Evolutionary conservation across 92 coral and sea anemone genomes (phyloP).

Genomic region (Bergia puertoricense): DNA sequence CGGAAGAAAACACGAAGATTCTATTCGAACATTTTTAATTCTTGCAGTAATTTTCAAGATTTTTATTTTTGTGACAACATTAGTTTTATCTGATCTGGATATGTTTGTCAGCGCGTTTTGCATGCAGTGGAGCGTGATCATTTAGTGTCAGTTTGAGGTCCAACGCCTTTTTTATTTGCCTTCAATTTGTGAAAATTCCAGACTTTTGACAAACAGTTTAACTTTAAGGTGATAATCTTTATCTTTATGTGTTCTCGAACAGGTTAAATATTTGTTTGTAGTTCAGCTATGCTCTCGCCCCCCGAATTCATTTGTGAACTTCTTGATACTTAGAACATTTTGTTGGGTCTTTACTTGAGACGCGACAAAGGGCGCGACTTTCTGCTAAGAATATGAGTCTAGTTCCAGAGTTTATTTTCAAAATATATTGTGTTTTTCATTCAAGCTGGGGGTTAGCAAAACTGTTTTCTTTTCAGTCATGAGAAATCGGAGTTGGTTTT

Average conservation of each 20-base stretch:
- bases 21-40: not conserved
- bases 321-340: not conserved
- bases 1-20: not conserved
- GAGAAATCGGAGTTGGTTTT: slow-evolving; percentile 38
- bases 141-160: not conserved
- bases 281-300: not conserved
- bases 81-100: not conserved
- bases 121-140: not conserved
- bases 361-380: not conserved
- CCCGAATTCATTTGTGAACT: not conserved
- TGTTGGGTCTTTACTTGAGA: not conserved
- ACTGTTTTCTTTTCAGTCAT: slow-evolving; percentile 40
- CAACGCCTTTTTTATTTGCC: not conserved
- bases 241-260: not conserved
- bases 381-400: not conserved
- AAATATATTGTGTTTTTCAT: slow-evolving; percentile 31
- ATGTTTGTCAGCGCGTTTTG: not conserved
- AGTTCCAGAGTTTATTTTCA: slow-evolving; percentile 24
- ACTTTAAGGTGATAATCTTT: not conserved
- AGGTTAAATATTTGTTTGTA: not conserved
- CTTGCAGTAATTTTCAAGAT: not conserved
- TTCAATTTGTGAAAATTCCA: not conserved
- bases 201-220: not conserved
- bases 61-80: not conserved
- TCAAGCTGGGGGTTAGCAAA: slow-evolving; percentile 50